Conservation (phyloP, 2,797 vertebrate genomes). For the Microctenopoma steveboyesi region DNA sequence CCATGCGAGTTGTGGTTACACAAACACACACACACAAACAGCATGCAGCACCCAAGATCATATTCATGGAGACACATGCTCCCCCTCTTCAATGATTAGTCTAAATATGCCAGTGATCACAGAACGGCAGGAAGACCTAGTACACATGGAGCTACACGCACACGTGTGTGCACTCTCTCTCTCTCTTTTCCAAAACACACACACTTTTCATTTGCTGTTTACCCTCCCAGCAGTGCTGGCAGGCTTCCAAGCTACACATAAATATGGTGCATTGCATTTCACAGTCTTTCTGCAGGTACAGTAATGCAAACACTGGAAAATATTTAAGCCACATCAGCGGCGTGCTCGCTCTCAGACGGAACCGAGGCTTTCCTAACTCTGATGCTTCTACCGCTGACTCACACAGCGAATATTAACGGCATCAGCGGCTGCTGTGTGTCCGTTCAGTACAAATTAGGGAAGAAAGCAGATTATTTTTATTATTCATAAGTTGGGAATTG, state of each 20-base stretch:
- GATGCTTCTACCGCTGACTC: slow-evolving; percentile 32
- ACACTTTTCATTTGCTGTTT: slow-evolving; percentile 58
- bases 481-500: slow-evolving; percentile 14
- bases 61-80: slow-evolving; percentile 71
- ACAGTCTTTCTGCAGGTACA: slow-evolving; percentile 72
- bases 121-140: slow-evolving; percentile 63
- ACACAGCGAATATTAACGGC: slow-evolving; percentile 21
- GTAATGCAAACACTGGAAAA: slow-evolving; percentile 67
- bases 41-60: slow-evolving; percentile 63
- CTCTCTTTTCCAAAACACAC: slow-evolving; percentile 39
- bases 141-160: slow-evolving; percentile 28
- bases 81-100: slow-evolving; percentile 73
- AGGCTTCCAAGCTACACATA: slow-evolving; percentile 73
- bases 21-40: slow-evolving; percentile 29
- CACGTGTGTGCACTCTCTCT: slow-evolving; percentile 8
- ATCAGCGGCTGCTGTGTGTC: background rate
- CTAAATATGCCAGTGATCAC: slow-evolving; percentile 75
- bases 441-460: slow-evolving; percentile 11
- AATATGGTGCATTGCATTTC: slow-evolving; percentile 72
- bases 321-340: slow-evolving; percentile 63
- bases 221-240: slow-evolving; percentile 58
- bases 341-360: slow-evolving; percentile 19
- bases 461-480: slow-evolving; percentile 24
- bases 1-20: slow-evolving; percentile 57
- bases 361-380: slow-evolving; percentile 23